These are phyloP conservation scores for Neoaliturus tenellus DNA, from an alignment of 2,888 invertebrate species.

Conservation along the genomic window DNA sequence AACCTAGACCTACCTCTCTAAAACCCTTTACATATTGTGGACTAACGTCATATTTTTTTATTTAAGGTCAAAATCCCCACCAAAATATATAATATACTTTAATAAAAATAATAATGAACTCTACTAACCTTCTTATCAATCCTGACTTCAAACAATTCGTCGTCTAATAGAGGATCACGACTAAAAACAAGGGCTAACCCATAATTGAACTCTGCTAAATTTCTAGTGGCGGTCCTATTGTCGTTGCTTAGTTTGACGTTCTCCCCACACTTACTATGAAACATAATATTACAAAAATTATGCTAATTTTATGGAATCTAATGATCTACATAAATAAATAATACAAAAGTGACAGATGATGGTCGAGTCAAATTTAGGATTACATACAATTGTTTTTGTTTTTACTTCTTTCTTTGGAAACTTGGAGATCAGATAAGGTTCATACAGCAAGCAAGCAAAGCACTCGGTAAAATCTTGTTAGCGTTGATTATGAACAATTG, in stretches of 20 bases:
- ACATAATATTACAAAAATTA: slow-evolving; percentile 70
- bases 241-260: slow-evolving; percentile 89
- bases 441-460: too few species aligned
- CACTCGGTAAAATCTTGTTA: too few species aligned
- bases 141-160: slow-evolving; percentile 90
- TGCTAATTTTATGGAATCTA: not conserved
- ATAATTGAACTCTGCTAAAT: slow-evolving; percentile 90
- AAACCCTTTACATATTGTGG: too few species aligned
- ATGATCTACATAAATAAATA: slow-evolving; percentile 1
- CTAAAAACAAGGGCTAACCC: slow-evolving; percentile 92
- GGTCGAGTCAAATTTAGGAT: slow-evolving; percentile 14
- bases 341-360: slow-evolving; percentile 17
- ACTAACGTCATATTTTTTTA: too few species aligned
- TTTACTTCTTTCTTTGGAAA: not conserved
- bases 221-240: slow-evolving; percentile 87
- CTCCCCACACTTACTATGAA: slow-evolving; percentile 89
- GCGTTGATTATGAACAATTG: too few species aligned
- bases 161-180: slow-evolving; percentile 85
- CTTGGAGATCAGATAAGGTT: too few species aligned
- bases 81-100: too few species aligned
- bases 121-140: slow-evolving; percentile 88
- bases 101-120: too few species aligned
- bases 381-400: slow-evolving; percentile 22
- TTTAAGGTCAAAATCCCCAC: too few species aligned
- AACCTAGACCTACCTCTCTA: too few species aligned